Percentiles rank a stretch among this genome's conserved stretches.
Conservation (phyloP, 2,797 vertebrate species). For the Scolopax rusticola region DNA sequence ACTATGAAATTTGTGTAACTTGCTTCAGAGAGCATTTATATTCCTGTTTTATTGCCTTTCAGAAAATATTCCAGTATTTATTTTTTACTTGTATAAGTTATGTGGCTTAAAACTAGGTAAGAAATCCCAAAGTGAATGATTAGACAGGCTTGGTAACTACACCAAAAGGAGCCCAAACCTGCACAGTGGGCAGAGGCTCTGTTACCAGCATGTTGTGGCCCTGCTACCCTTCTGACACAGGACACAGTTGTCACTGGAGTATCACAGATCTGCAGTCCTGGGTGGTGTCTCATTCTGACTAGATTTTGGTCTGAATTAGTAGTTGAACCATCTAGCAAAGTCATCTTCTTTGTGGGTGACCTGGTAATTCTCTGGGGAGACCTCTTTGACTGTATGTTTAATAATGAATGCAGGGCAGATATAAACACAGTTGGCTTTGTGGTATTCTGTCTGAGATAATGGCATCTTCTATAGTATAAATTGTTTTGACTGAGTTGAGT, state of each 20-base stretch:
- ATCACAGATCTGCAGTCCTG: too few species aligned
- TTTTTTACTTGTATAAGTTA: not conserved
- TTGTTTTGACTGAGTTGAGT: not conserved
- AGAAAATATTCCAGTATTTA: not conserved
- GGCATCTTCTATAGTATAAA: not conserved
- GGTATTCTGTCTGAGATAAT: not conserved
- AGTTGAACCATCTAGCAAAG: not conserved
- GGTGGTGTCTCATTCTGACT: not conserved
- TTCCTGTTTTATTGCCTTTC: not conserved
- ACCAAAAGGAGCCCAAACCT: not conserved
- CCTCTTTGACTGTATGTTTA: not conserved
- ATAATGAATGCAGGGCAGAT: not conserved
- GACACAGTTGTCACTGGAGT: rapidly evolving
- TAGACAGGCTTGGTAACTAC: not conserved
- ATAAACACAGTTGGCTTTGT: slow-evolving; percentile 2
- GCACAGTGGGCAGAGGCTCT: rapidly evolving
- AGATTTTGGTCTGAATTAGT: not conserved
- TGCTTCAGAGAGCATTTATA: not conserved
- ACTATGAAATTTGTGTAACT: not conserved
- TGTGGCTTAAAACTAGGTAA: not conserved
- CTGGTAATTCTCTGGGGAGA: not conserved
- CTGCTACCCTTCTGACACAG: rapidly evolving
- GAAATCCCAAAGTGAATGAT: not conserved
- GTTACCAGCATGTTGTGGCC: not conserved
- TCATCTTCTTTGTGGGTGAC: not conserved